Evolutionary conservation across 2,113 vertebrate genomes (phyloP).

Genomic region (Oceanites oceanicus): DNA sequence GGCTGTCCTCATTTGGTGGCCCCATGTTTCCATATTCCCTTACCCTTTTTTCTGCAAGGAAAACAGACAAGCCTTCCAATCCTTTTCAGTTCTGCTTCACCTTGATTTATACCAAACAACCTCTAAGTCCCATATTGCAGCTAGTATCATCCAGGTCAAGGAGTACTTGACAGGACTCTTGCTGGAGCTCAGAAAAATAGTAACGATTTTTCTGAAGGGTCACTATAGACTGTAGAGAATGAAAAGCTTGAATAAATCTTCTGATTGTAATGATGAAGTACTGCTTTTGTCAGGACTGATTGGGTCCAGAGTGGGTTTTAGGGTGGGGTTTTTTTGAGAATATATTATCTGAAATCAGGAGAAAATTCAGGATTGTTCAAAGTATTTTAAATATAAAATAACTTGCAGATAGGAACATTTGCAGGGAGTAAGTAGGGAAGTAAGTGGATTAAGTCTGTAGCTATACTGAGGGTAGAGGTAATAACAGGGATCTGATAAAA

Average conservation of each 20-base stretch:
- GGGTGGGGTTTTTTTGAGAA: fast-evolving
- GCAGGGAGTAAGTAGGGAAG: not conserved
- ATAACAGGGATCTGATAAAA: not conserved
- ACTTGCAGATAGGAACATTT: not conserved
- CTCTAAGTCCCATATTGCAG: not conserved
- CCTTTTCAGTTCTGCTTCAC: not conserved
- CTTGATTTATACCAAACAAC: not conserved
- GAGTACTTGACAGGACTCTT: not conserved
- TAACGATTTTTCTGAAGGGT: not conserved
- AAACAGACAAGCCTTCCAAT: not conserved
- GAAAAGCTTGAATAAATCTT: not conserved
- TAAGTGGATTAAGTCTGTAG: not conserved
- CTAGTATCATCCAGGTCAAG: not conserved
- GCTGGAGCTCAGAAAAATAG: not conserved
- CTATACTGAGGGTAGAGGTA: not conserved
- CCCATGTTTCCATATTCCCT: not conserved
- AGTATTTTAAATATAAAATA: not conserved
- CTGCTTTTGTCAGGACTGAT: not conserved
- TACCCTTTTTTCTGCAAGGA: not conserved
- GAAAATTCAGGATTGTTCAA: not conserved
- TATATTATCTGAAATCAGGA: not conserved
- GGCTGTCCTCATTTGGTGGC: not conserved
- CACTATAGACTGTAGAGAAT: not conserved
- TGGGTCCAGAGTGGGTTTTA: not conserved
- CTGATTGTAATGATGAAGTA: not conserved